These are phyloP conservation scores for Teleopsis dalmanni DNA, from an alignment of 1,140 invertebrate genomes.

Conservation along the genomic window DNA sequence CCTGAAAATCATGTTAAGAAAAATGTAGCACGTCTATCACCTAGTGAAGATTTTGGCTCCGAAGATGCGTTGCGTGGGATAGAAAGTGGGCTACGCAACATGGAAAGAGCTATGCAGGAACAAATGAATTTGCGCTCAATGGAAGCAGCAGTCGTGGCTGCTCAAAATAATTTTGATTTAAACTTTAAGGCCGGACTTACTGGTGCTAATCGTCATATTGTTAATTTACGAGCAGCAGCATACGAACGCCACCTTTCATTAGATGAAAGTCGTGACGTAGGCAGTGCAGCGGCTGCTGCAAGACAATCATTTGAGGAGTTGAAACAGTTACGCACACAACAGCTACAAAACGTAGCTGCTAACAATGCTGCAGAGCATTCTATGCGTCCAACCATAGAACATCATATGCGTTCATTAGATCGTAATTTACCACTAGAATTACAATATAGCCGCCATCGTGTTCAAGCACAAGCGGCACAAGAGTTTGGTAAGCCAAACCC, in stretches of 20 bases:
- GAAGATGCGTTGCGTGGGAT: slow-evolving; percentile 42
- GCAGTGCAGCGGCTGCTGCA: slow-evolving; percentile 22
- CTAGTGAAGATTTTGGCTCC: slow-evolving; percentile 40
- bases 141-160: slow-evolving; percentile 25
- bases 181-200: slow-evolving; percentile 35
- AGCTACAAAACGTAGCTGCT: slow-evolving; percentile 25
- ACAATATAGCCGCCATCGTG: slow-evolving; percentile 43
- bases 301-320: slow-evolving; percentile 37
- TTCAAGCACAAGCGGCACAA: slow-evolving; percentile 9
- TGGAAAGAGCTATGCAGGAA: slow-evolving; percentile 44
- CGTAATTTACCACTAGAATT: slow-evolving; percentile 39
- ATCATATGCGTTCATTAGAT: slow-evolving; percentile 42
- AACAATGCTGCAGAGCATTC: slow-evolving; percentile 28
- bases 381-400: slow-evolving; percentile 39
- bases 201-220: slow-evolving; percentile 18
- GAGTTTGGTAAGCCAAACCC: slow-evolving; percentile 20
- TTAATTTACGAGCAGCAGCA: slow-evolving; percentile 24
- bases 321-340: slow-evolving; percentile 36
- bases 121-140: slow-evolving; percentile 41
- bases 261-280: slow-evolving; percentile 23
- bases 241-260: slow-evolving; percentile 36
- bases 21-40: slow-evolving; percentile 20
- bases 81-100: slow-evolving; percentile 40
- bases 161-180: slow-evolving; percentile 39
- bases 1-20: no score